Evolutionary conservation across 1,140 invertebrate genomes (phyloP).

Genomic region (Harpegnathos saltator): DNA sequence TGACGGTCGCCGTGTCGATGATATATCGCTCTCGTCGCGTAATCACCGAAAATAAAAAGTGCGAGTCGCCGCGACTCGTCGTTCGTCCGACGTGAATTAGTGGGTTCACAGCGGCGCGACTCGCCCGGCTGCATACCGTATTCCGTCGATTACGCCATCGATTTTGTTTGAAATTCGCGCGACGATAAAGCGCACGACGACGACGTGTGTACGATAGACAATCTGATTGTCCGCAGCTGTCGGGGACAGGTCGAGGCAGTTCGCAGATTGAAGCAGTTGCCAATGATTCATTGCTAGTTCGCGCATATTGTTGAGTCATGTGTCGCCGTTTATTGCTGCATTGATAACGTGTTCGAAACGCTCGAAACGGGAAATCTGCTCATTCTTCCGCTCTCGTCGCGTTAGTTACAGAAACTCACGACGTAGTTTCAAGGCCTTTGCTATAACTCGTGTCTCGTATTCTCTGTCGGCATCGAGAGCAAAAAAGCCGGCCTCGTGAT

Average conservation of each 20-base stretch:
- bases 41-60: slow-evolving; percentile 36
- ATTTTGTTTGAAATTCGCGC: slow-evolving; percentile 16
- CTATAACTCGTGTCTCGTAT: background rate
- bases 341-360: slow-evolving; percentile 8
- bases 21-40: slow-evolving; percentile 1
- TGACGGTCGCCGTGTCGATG: too few relatives aligned
- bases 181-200: background rate
- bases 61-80: background rate
- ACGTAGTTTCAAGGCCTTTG: background rate
- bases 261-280: background rate
- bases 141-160: slow-evolving; percentile 5
- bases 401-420: background rate
- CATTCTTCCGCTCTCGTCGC: background rate
- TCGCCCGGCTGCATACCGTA: background rate
- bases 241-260: background rate
- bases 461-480: background rate
- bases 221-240: slow-evolving; percentile 23
- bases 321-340: background rate
- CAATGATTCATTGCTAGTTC: slow-evolving; percentile 1
- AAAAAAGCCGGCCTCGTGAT: background rate
- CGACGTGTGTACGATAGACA: background rate
- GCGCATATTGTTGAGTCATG: background rate
- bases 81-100: slow-evolving; percentile 2
- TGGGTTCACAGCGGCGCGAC: background rate
- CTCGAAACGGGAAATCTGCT: background rate